phyloP scores from a whole-genome alignment of 1,140 invertebrate species.

The Drosophila takahashii region DNA sequence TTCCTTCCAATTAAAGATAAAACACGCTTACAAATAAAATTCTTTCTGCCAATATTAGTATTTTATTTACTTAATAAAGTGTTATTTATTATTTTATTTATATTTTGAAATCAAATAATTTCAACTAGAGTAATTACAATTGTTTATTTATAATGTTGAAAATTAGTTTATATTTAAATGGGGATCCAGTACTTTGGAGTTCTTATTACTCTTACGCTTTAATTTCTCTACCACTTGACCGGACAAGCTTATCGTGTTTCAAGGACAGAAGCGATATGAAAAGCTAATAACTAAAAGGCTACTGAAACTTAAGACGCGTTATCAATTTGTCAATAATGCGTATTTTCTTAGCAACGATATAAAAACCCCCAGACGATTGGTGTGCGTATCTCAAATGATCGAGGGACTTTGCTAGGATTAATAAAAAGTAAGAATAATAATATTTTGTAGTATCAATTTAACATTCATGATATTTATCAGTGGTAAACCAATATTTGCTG shows the following conservation, averaged over 20 bases:
- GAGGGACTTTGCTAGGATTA: not conserved
- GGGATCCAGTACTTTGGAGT: not conserved
- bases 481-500: conserved; percentile 2
- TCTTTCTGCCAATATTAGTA: not conserved
- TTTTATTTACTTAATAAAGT: not conserved
- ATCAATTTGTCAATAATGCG: conserved; percentile 25
- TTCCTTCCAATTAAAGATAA: conserved; percentile 1
- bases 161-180: not conserved
- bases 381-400: not conserved
- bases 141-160: not conserved
- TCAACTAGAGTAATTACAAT: not conserved
- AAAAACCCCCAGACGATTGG: not conserved
- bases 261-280: conserved; percentile 22
- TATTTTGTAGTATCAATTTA: not conserved
- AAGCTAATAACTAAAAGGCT: not conserved
- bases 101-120: too few species aligned
- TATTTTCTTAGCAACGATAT: not conserved
- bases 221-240: conserved; percentile 18
- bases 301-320: not conserved
- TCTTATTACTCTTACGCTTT: not conserved
- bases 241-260: conserved; percentile 14
- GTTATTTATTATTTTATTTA: not conserved
- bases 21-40: conserved; percentile 4
- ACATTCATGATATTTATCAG: conserved; percentile 2
- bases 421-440: conserved; percentile 2